A percentile compares a stretch with the other conserved stretches of the same genome.
Conservation (phyloP, 2,888 invertebrate species). For the Pammene fasciana region DNA sequence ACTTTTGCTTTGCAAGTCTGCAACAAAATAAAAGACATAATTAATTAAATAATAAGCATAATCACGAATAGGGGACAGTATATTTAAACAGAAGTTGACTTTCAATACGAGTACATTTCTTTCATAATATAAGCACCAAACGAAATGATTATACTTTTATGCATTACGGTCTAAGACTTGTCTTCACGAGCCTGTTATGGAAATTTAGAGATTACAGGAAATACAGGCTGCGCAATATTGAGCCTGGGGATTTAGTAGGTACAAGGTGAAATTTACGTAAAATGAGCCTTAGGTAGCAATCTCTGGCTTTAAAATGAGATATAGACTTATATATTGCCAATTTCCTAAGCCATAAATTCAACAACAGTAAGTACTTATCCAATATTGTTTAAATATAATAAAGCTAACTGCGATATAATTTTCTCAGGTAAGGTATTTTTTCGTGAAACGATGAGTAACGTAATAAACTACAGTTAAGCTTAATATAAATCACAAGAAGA, state of each 20-base stretch:
- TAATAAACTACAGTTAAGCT: background rate
- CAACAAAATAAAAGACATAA: constrained; percentile 53
- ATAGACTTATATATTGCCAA: constrained; percentile 43
- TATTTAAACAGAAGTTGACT: background rate
- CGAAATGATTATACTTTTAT: constrained; percentile 10
- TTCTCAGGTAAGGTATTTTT: background rate
- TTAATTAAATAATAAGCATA: background rate
- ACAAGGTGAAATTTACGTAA: constrained; percentile 50
- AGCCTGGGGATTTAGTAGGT: constrained; percentile 53
- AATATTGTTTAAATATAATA: constrained; percentile 1
- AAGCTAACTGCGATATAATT: background rate
- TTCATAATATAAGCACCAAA: background rate
- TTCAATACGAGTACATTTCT: too few relatives aligned
- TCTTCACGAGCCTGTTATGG: constrained; percentile 61
- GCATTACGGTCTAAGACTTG: constrained; percentile 5
- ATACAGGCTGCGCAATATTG: constrained; percentile 53
- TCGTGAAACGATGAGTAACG: background rate
- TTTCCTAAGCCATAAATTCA: constrained; percentile 15
- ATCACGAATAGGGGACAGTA: background rate
- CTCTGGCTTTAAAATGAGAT: constrained; percentile 44
- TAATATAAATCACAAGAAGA: background rate
- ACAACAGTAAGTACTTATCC: background rate
- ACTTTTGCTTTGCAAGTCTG: constrained; percentile 54
- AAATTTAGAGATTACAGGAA: constrained; percentile 63
- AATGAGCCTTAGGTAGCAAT: constrained; percentile 49